phyloP scores from a whole-genome alignment of 2,113 vertebrate species.

The Vidua macroura region DNA sequence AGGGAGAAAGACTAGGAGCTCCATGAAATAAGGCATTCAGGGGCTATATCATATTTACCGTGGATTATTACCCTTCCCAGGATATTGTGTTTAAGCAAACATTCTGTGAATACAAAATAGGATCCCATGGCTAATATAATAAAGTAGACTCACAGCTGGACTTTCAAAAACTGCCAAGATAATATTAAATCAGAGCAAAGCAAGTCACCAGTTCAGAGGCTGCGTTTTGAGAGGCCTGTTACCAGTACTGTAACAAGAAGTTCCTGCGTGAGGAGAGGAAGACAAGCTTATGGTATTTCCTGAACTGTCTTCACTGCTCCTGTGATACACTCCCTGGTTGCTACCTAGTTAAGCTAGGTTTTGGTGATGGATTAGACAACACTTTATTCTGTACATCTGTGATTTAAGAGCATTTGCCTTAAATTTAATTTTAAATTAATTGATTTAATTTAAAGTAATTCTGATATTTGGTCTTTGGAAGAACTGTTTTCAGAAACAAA shows the following conservation, averaged over 20 bases:
- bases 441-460: not conserved
- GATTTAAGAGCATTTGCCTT: not conserved
- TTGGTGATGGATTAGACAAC: not conserved
- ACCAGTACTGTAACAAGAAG: not conserved
- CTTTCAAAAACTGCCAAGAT: not conserved
- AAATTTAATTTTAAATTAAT: not conserved
- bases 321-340: not conserved
- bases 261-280: rapidly evolving
- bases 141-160: constrained; percentile 1
- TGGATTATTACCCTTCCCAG: constrained; percentile 22
- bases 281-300: not conserved
- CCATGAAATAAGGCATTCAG: constrained; percentile 1
- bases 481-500: not conserved
- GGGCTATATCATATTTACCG: not conserved
- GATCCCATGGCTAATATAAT: not conserved
- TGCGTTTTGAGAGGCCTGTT: not conserved
- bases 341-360: not conserved
- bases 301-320: not conserved
- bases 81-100: constrained; percentile 9
- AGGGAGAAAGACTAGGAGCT: not conserved
- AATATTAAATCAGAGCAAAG: not conserved
- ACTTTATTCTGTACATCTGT: not conserved
- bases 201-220: not conserved
- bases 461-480: not conserved
- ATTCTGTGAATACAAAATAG: constrained; percentile 14